These are phyloP conservation scores for Luperina testacea DNA, from an alignment of 2,888 invertebrate genomes.

Conservation along the genomic window DNA sequence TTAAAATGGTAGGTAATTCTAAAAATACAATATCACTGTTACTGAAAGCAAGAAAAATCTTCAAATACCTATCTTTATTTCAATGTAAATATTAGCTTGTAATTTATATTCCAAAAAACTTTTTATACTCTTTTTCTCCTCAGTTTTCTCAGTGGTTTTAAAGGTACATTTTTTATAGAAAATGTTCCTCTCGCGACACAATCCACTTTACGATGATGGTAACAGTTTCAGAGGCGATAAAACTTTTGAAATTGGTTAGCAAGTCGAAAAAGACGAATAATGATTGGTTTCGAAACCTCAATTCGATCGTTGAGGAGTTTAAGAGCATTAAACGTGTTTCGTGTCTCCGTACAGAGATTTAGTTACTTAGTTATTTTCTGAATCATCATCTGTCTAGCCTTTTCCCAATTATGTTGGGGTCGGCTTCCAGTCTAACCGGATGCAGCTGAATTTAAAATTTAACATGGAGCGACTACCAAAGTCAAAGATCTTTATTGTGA, in stretches of 20 bases:
- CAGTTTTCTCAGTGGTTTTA: background rate
- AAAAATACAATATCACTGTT: background rate
- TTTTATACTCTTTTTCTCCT: background rate
- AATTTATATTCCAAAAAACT: background rate
- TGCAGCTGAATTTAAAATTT: no score
- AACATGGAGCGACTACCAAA: no score
- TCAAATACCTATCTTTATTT: background rate
- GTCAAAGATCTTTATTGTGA: no score
- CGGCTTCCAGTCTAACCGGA: no score
- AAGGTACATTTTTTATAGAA: constrained; percentile 21
- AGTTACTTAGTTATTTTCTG: no score
- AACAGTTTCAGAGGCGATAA: constrained; percentile 47
- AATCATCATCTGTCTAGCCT: background rate
- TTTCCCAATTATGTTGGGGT: no score
- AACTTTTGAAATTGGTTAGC: constrained; percentile 47
- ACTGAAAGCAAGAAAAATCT: background rate
- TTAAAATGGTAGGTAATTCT: background rate
- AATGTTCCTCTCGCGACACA: constrained; percentile 17
- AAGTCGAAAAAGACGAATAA: constrained; percentile 39
- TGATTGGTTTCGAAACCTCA: constrained; percentile 23
- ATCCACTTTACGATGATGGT: constrained; percentile 42
- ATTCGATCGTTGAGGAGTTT: constrained; percentile 2
- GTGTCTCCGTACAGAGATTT: background rate
- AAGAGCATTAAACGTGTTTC: constrained; percentile 2
- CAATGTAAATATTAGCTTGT: constrained; percentile 19